Conservation (phyloP, 2,888 invertebrate genomes). For the Bugula neritina region DNA sequence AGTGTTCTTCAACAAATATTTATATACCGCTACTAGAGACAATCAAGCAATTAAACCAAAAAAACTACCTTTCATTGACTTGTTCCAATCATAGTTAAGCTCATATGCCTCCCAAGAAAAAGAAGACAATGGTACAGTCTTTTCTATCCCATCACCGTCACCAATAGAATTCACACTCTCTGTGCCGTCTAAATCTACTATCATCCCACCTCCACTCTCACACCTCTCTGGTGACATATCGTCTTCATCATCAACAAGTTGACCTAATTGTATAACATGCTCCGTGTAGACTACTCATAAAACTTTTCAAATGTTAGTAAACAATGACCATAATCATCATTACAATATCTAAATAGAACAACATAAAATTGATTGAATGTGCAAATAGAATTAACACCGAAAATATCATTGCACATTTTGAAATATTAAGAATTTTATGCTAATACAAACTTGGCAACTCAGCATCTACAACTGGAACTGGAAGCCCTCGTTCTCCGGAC, state of each 20-base stretch:
- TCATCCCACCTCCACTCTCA: not conserved
- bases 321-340: too few species aligned
- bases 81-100: constrained; percentile 1
- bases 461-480: not conserved
- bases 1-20: too few species aligned
- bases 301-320: too few species aligned
- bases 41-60: too few species aligned
- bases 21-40: too few species aligned
- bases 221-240: not conserved
- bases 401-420: too few species aligned
- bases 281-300: too few species aligned
- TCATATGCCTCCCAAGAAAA: constrained; percentile 26
- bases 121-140: not conserved
- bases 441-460: not conserved
- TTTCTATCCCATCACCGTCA: not conserved
- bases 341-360: too few species aligned
- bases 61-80: constrained; percentile 25
- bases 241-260: constrained; percentile 10
- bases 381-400: too few species aligned
- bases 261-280: not conserved
- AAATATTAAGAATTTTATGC: too few species aligned
- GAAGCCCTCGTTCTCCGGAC: not conserved
- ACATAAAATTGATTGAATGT: too few species aligned
- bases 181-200: not conserved
- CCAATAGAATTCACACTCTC: not conserved